Conservation (phyloP, 1,140 invertebrate species). For the Armadillidium nasatum region DNA sequence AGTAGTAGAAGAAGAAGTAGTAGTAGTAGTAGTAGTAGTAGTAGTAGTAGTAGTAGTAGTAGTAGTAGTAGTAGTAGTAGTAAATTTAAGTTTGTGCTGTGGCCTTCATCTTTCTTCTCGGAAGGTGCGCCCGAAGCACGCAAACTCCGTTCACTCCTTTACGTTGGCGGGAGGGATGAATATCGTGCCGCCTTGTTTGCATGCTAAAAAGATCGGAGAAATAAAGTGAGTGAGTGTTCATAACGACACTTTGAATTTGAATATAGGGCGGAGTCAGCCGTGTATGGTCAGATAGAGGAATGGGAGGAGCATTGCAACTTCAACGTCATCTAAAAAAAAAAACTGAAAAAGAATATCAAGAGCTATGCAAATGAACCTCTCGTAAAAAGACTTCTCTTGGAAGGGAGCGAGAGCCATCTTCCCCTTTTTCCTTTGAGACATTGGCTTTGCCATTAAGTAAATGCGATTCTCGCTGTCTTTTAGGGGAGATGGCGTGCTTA, state of each 20-base stretch:
- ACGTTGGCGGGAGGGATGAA: background rate
- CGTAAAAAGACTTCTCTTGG: background rate
- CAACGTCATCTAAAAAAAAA: background rate
- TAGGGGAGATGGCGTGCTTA: slow-evolving; percentile 10
- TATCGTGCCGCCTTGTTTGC: background rate
- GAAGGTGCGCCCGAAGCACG: background rate
- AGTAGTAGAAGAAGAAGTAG: no score
- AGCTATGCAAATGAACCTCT: background rate
- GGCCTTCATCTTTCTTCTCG: no score
- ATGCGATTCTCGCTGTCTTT: slow-evolving; percentile 8
- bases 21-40: no score
- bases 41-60: no score
- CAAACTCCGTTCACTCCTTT: background rate
- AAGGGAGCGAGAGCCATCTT: background rate
- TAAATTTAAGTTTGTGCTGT: no score
- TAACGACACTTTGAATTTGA: background rate
- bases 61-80: no score
- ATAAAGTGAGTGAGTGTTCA: background rate
- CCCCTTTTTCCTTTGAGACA: background rate
- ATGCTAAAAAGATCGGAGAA: background rate
- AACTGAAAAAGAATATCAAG: background rate
- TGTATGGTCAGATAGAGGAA: background rate
- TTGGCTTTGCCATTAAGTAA: background rate
- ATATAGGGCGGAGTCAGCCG: background rate
- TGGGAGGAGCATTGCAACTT: background rate